A percentile compares a stretch with the other conserved stretches of the same genome.
Evolutionary conservation across 1,140 invertebrate species (phyloP).

Genomic region (Panagrolaimus sp.): DNA sequence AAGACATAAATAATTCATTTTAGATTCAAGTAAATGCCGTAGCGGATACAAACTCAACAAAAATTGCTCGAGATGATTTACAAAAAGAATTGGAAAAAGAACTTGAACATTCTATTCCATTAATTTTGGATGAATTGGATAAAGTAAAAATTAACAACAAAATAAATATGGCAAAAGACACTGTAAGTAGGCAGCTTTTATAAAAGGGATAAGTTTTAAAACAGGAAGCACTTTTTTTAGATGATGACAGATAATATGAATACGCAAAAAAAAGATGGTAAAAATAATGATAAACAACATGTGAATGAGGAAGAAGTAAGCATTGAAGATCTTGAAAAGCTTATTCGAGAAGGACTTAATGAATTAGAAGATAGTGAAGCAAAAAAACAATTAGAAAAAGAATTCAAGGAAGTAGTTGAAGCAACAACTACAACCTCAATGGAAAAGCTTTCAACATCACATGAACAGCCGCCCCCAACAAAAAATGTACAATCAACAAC

Average conservation of each 20-base stretch:
- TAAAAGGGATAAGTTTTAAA: not conserved
- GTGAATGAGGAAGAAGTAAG: conserved; percentile 16
- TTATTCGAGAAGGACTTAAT: conserved; percentile 18
- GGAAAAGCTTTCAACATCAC: not conserved
- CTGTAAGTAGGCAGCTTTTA: not conserved
- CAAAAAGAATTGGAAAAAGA: conserved; percentile 36
- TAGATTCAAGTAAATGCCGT: conserved; percentile 35
- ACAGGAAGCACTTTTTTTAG: not conserved
- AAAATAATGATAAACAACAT: not conserved
- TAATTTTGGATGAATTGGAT: conserved; percentile 41
- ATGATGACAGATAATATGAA: conserved; percentile 7
- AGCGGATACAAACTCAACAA: conserved; percentile 37
- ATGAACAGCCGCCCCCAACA: not conserved
- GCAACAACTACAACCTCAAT: not conserved
- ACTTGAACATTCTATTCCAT: conserved; percentile 36
- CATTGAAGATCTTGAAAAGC: conserved; percentile 20
- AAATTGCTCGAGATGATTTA: conserved; percentile 35
- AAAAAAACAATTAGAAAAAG: conserved; percentile 16
- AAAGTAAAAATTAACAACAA: conserved; percentile 19
- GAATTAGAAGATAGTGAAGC: conserved; percentile 12
- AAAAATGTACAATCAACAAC: not conserved
- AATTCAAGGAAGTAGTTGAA: not conserved
- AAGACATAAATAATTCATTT: conserved; percentile 19
- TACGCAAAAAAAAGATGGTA: not conserved
- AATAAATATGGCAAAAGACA: conserved; percentile 1